A percentile compares a stretch with the other conserved stretches of the same genome.
These are phyloP conservation scores for Drosophila truncata DNA, from an alignment of 1,140 invertebrate genomes.

Conservation along the genomic window DNA sequence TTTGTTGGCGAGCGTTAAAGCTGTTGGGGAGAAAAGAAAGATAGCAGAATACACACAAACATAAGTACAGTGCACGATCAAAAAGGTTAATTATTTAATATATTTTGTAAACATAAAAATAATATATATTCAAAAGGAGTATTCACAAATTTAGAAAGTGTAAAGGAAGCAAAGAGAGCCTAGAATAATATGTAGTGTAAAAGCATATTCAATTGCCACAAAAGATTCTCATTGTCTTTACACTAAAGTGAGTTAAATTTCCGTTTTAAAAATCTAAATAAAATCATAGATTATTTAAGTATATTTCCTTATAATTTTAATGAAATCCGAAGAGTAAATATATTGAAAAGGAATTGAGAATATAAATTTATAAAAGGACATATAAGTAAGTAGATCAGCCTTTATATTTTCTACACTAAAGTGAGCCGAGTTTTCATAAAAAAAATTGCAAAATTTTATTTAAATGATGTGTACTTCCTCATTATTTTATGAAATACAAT, in stretches of 20 bases:
- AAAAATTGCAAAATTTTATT: too few species aligned
- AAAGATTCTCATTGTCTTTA: neutral
- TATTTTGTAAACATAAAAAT: too few species aligned
- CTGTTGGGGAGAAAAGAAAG: slow-evolving; percentile 1
- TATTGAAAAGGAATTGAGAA: neutral
- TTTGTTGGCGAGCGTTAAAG: slow-evolving; percentile 21
- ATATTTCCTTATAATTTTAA: neutral
- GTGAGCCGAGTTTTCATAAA: too few species aligned
- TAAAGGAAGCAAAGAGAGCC: neutral
- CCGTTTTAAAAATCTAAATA: neutral
- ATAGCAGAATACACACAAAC: slow-evolving; percentile 16
- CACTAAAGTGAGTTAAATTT: neutral
- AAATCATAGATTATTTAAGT: neutral
- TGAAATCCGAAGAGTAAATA: neutral
- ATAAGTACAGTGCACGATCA: slow-evolving; percentile 35
- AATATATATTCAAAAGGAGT: neutral
- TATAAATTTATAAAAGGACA: too few species aligned
- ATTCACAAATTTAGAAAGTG: neutral
- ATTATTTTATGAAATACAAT: too few species aligned
- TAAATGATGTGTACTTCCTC: too few species aligned
- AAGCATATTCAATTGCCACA: neutral
- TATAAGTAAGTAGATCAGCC: too few species aligned
- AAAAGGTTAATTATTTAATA: neutral
- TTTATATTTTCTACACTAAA: too few species aligned
- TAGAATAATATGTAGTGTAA: neutral